Evolutionary conservation across 53 echinoderm and acorn worm species (phyloP).

Genomic region (Paracentrotus lividus): DNA sequence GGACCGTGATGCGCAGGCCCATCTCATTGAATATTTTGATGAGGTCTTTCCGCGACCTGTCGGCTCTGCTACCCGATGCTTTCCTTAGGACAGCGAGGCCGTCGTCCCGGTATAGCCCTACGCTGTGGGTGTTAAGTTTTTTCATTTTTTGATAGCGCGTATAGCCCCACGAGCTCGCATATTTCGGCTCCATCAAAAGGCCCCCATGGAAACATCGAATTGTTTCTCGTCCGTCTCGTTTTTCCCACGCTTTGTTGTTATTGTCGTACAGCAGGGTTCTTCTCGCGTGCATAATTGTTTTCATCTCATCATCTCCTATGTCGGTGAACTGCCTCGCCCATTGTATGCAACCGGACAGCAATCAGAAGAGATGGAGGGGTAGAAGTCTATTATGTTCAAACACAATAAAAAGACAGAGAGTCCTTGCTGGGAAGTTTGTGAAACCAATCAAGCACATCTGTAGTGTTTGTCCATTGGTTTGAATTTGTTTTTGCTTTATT

Average conservation of each 20-base stretch:
- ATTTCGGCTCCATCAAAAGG: background rate
- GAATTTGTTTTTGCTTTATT: background rate
- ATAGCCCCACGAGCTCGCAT: background rate
- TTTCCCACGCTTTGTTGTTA: background rate
- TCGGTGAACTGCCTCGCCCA: no score
- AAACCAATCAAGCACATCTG: slow-evolving; percentile 64
- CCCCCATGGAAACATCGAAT: background rate
- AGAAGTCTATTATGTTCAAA: background rate
- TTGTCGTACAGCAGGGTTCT: slow-evolving; percentile 10
- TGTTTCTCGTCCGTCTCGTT: background rate
- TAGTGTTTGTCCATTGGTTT: slow-evolving; percentile 70
- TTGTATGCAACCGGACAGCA: background rate
- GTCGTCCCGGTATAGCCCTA: slow-evolving; percentile 3
- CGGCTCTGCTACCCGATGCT: slow-evolving; percentile 19
- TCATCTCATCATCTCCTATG: no score
- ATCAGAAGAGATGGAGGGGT: background rate
- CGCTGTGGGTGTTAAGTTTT: background rate
- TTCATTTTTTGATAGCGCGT: background rate
- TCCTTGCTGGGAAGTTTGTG: slow-evolving; percentile 16
- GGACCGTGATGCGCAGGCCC: slow-evolving; percentile 51
- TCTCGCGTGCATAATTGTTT: slow-evolving; percentile 67
- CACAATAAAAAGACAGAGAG: no score
- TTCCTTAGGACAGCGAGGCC: slow-evolving; percentile 55
- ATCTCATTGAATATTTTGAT: slow-evolving; percentile 42
- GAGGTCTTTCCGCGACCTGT: slow-evolving; percentile 48